phyloP scores from a whole-genome alignment of 2,113 vertebrate species.

The Typhlomys cinereus region DNA sequence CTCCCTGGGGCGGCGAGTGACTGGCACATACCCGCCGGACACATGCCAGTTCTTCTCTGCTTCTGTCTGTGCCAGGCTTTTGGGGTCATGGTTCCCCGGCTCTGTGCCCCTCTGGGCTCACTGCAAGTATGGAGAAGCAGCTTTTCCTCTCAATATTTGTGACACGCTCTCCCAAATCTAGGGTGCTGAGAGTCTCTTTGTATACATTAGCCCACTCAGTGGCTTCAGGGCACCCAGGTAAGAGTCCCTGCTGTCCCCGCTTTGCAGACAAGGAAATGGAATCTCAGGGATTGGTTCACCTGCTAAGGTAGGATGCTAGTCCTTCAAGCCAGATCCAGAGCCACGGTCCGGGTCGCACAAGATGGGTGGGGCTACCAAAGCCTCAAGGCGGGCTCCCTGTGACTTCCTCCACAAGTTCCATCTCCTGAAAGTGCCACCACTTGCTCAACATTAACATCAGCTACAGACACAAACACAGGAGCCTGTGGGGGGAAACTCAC shows the following conservation, averaged over 20 bases:
- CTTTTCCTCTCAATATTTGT: neutral
- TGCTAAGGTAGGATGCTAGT: neutral
- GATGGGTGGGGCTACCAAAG: too few species aligned
- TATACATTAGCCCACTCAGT: neutral
- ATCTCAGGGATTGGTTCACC: neutral
- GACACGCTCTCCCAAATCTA: neutral
- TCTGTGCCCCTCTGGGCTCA: neutral
- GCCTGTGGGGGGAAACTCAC: too few species aligned
- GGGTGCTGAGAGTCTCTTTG: neutral
- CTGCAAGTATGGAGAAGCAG: too few species aligned
- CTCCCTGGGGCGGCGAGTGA: neutral
- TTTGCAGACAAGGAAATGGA: neutral
- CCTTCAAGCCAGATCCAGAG: neutral
- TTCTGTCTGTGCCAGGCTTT: neutral
- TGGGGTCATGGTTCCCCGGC: neutral
- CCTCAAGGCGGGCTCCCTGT: too few species aligned
- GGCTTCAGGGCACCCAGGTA: fast-evolving
- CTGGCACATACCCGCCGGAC: neutral
- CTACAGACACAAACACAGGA: too few species aligned
- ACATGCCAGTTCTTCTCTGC: neutral
- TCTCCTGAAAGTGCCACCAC: too few species aligned
- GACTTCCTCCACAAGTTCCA: too few species aligned
- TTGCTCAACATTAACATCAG: too few species aligned
- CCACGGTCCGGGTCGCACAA: too few species aligned
- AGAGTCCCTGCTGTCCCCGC: neutral